Percentiles rank a stretch among this genome's conserved stretches.
Conservation (phyloP, 2,888 invertebrate species). For the Peribatodes rhomboidaria region DNA sequence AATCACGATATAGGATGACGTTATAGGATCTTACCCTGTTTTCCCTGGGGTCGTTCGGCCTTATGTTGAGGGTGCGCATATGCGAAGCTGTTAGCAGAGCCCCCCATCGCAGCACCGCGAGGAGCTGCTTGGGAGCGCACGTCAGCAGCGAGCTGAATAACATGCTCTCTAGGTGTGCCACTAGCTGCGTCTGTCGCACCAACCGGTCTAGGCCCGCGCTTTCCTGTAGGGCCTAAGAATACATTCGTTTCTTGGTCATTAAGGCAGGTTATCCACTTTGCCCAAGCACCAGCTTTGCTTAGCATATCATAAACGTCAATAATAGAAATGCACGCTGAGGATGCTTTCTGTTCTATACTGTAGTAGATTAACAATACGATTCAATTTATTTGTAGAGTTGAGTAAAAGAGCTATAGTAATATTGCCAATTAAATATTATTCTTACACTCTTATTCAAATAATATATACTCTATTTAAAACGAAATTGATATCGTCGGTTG, state of each 20-base stretch:
- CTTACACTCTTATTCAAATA: no score
- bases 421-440: no score
- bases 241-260: neutral
- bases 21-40: conserved; percentile 86
- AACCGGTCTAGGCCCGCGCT: conserved; percentile 93
- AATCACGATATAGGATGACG: no score
- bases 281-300: neutral
- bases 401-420: no score
- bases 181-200: conserved; percentile 93
- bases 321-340: neutral
- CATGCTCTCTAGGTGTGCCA: conserved; percentile 93
- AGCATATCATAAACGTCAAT: neutral
- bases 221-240: conserved; percentile 89
- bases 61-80: conserved; percentile 90
- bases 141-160: conserved; percentile 91
- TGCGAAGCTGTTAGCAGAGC: conserved; percentile 92
- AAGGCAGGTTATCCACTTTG: neutral
- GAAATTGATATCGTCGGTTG: no score
- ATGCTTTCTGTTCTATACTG: no score
- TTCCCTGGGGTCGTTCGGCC: conserved; percentile 94
- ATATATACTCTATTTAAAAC: no score
- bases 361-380: neutral
- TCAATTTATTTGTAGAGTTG: no score
- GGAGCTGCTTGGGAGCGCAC: conserved; percentile 88
- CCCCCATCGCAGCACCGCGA: conserved; percentile 89